Evolutionary conservation across 2,888 invertebrate genomes (phyloP), one percentile per base, ranked within the genome.

Genomic region (Morinoia aosen): DNA sequence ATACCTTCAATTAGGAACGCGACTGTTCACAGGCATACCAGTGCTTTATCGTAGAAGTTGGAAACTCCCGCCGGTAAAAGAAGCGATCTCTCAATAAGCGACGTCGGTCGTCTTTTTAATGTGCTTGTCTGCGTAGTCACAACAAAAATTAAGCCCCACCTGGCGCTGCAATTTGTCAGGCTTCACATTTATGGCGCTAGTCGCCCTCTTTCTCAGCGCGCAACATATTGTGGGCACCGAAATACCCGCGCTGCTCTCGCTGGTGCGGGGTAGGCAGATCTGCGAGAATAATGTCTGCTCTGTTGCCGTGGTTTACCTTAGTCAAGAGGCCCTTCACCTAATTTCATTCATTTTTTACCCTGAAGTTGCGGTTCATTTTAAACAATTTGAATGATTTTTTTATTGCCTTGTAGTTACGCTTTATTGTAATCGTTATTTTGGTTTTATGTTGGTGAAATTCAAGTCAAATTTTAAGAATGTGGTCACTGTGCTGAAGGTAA

Each of bases 81-180:
- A 33, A 90, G 40, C 76, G 33, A 76, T 40, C 90, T 90, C 39
- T 90, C 48, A 90, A 90, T 90, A 90, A 40, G 19, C 90, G 90
- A 48, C 90, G 76, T 90, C 90, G 93, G 93, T 39, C 56, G 39
- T 93, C 33, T 93, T 57, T 33, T 93, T 93, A 93, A 93, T 57
- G 93, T 48, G 56, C 57, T 93, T 93, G 93, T 93, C 93, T 93
- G 57, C 57, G 57, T n/a, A 93, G 93, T 93, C 93, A 57, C 93
- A 93, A 93, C 93, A 93, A 93, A 93, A 93, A 93, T 93, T 93
- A 57, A 93, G 93, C 93, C 57, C 57, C 93, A 93, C 93, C 57
- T 93, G 93, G 57, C 93, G 93, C 48, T 57, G 57, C 56, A 93
- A 93, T 93, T 93, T 93, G 93, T 93, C 93, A 93, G 57, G 93